These are phyloP conservation scores for Sycophila sp. DNA, from an alignment of 1,140 invertebrate species.

Conservation along the genomic window DNA sequence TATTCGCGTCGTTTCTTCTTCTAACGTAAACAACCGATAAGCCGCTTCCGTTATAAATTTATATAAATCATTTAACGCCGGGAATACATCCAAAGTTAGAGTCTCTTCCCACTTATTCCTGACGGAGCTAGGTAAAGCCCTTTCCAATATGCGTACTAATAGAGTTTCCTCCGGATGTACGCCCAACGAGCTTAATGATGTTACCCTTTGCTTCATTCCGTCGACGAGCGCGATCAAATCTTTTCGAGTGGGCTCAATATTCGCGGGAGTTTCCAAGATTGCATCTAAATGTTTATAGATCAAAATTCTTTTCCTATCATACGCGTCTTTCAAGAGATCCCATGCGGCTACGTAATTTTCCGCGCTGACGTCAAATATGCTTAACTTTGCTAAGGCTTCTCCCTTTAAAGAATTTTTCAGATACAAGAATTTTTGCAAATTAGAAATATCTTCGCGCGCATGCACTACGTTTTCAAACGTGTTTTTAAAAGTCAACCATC, in stretches of 20 bases:
- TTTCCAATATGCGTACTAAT: conserved; percentile 36
- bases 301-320: background rate
- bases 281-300: conserved; percentile 29
- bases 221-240: background rate
- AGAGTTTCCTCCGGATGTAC: no score
- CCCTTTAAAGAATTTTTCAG: background rate
- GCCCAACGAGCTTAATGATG: no score
- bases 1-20: background rate
- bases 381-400: background rate
- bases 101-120: conserved; percentile 35
- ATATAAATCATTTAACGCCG: background rate
- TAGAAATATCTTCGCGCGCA: background rate
- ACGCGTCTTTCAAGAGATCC: background rate
- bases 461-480: background rate
- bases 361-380: background rate
- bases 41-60: background rate
- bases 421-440: background rate
- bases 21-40: background rate
- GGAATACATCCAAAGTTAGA: conserved; percentile 13
- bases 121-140: conserved; percentile 28
- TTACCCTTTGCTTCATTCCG: background rate
- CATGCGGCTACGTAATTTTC: background rate
- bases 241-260: background rate
- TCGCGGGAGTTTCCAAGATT: conserved; percentile 26
- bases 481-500: background rate